Conservation (phyloP, 2,113 vertebrate genomes). For the Osmerus eperlanus region DNA sequence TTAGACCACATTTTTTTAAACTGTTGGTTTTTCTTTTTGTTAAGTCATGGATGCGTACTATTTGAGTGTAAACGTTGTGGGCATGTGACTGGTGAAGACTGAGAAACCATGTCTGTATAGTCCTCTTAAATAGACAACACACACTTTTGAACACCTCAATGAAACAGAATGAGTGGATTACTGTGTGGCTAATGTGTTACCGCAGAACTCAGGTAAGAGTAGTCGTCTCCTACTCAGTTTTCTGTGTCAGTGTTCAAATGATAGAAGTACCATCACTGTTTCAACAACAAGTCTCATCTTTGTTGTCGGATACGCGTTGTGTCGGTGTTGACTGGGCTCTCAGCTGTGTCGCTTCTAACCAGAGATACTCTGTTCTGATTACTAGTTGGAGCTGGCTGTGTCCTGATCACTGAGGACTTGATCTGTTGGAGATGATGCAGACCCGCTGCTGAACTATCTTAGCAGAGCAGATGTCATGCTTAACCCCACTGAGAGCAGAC, state of each 20-base stretch:
- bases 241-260: background rate
- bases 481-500: too few relatives aligned
- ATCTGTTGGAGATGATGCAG: too few relatives aligned
- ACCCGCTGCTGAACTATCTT: too few relatives aligned
- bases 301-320: background rate
- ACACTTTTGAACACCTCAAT: conserved; percentile 8
- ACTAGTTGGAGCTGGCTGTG: too few relatives aligned
- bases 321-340: background rate
- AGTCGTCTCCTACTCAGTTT: conserved; percentile 9
- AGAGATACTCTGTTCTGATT: too few relatives aligned
- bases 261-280: background rate
- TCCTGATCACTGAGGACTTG: too few relatives aligned
- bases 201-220: conserved; percentile 46
- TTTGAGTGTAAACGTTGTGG: background rate
- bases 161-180: background rate
- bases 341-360: too few relatives aligned
- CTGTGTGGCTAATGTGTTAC: conserved; percentile 6
- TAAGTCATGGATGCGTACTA: conserved; percentile 1
- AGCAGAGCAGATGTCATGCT: too few relatives aligned
- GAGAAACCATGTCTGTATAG: background rate
- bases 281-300: background rate
- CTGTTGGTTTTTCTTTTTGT: conserved; percentile 15
- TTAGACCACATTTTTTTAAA: conserved; percentile 9
- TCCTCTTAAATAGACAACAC: conserved; percentile 1
- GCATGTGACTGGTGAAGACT: background rate